These are phyloP conservation scores for Callopanchax toddi DNA, from an alignment of 2,113 vertebrate genomes.

Conservation along the genomic window DNA sequence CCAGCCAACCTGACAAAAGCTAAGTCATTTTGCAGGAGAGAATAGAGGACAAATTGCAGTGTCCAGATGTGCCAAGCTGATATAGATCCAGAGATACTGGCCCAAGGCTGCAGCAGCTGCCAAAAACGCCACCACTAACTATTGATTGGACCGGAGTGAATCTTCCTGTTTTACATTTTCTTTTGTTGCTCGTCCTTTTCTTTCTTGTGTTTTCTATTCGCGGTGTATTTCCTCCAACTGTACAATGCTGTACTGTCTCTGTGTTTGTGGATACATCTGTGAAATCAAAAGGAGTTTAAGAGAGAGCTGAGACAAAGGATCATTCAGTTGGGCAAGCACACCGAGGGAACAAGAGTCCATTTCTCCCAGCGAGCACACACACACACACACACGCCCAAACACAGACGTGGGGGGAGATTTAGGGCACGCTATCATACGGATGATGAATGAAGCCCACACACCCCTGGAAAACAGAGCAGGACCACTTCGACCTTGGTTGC, in stretches of 20 bases:
- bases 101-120: conserved; percentile 18
- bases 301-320: conserved; percentile 23
- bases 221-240: neutral
- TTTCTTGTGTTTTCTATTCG: neutral
- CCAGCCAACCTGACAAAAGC: conserved; percentile 12
- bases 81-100: conserved; percentile 26
- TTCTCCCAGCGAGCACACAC: conserved; percentile 2
- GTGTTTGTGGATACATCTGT: conserved; percentile 19
- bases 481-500: conserved; percentile 70
- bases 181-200: conserved; percentile 4
- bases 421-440: conserved; percentile 63
- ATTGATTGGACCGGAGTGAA: conserved; percentile 14
- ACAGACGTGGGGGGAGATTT: conserved; percentile 47
- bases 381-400: conserved; percentile 31
- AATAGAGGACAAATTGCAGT: conserved; percentile 17
- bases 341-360: conserved; percentile 16
- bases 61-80: conserved; percentile 40
- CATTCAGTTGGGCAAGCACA: conserved; percentile 37
- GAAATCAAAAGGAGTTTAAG: conserved; percentile 33
- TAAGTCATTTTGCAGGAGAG: conserved; percentile 11
- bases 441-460: conserved; percentile 79
- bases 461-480: conserved; percentile 65
- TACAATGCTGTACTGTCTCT: neutral
- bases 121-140: conserved; percentile 19
- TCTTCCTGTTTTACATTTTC: neutral